Conservation (phyloP, 2,888 invertebrate genomes). For the Cartodere bifasciata region DNA sequence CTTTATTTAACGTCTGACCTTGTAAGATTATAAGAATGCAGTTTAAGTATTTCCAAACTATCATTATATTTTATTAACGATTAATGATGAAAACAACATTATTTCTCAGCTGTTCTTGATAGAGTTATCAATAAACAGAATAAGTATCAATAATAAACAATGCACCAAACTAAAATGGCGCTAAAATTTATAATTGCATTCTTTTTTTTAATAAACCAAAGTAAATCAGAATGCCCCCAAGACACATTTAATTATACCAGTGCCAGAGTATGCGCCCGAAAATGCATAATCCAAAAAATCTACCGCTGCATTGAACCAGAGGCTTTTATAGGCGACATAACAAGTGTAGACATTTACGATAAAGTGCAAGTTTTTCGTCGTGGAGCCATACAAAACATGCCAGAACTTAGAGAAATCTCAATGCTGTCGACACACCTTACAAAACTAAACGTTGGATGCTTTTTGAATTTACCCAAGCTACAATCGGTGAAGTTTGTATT, state of each 20-base stretch:
- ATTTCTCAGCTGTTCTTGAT: no score
- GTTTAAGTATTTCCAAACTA: no score
- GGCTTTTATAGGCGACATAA: conserved; percentile 1
- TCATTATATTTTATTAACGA: no score
- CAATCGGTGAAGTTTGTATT: background rate
- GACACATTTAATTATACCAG: background rate
- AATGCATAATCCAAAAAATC: background rate
- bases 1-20: no score
- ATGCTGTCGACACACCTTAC: background rate
- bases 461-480: conserved; percentile 1
- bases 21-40: no score
- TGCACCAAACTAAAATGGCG: no score
- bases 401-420: background rate
- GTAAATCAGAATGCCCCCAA: conserved; percentile 1
- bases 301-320: conserved; percentile 1
- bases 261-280: background rate
- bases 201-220: no score
- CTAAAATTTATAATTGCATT: no score
- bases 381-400: conserved; percentile 1
- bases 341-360: background rate
- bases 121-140: no score
- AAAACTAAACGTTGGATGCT: conserved; percentile 1
- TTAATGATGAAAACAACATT: no score
- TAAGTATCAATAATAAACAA: no score
- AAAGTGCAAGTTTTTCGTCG: no score